These are phyloP conservation scores for Clivina fossor DNA, from an alignment of 2,888 invertebrate species.

Conservation along the genomic window DNA sequence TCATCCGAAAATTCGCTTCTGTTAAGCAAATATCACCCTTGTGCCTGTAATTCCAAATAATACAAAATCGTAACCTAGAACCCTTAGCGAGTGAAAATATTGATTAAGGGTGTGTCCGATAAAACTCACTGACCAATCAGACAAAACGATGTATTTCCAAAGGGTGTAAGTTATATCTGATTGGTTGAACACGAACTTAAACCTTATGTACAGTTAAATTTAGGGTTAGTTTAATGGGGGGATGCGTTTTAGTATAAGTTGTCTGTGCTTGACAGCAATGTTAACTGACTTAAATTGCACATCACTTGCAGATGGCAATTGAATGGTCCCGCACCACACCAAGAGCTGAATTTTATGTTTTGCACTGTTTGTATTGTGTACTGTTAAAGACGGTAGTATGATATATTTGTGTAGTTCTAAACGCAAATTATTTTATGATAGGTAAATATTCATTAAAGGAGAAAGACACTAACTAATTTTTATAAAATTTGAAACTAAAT, in stretches of 20 bases:
- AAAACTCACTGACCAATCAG: slow-evolving; percentile 3
- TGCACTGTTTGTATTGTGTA: not conserved
- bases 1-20: too few relatives aligned
- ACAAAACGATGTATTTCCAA: not conserved
- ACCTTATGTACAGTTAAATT: slow-evolving; percentile 35
- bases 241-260: slow-evolving; percentile 14
- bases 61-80: not conserved
- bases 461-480: too few relatives aligned
- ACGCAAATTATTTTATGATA: too few relatives aligned
- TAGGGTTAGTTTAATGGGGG: slow-evolving; percentile 33
- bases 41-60: not conserved
- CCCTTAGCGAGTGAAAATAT: not conserved
- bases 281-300: slow-evolving; percentile 42
- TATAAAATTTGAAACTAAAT: too few relatives aligned
- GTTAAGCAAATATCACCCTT: too few relatives aligned
- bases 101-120: slow-evolving; percentile 27
- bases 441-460: too few relatives aligned
- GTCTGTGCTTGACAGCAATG: slow-evolving; percentile 45
- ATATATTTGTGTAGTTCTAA: too few relatives aligned
- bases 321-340: slow-evolving; percentile 24
- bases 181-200: slow-evolving; percentile 12
- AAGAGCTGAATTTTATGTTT: not conserved
- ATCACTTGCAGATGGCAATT: slow-evolving; percentile 46
- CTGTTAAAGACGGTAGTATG: too few relatives aligned
- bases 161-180: slow-evolving; percentile 10